Conservation (phyloP, 2,888 invertebrate species). For the Nymphalis polychloros region DNA sequence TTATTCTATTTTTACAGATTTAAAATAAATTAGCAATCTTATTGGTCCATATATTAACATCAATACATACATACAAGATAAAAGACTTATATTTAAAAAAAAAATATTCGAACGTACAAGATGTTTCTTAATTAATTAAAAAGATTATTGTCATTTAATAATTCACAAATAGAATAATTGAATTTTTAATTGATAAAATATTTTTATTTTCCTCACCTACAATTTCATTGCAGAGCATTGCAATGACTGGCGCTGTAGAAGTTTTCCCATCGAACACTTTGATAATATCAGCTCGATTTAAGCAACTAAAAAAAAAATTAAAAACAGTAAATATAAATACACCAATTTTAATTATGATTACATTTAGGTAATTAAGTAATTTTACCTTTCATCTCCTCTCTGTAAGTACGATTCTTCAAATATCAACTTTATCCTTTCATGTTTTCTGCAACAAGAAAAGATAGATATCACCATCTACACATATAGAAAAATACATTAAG, state of each 20-base stretch:
- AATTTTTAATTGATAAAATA: neutral
- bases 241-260: slow-evolving; percentile 87
- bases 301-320: slow-evolving; percentile 84
- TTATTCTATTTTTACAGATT: too few species aligned
- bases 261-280: slow-evolving; percentile 91
- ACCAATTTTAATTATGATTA: too few species aligned
- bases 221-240: slow-evolving; percentile 90
- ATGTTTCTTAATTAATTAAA: too few species aligned
- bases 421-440: slow-evolving; percentile 88
- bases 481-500: neutral
- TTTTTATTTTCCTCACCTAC: slow-evolving; percentile 63
- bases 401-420: slow-evolving; percentile 91
- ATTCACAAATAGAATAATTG: too few species aligned
- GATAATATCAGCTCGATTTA: slow-evolving; percentile 91
- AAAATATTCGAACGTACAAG: too few species aligned
- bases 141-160: too few species aligned
- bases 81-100: too few species aligned
- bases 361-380: neutral
- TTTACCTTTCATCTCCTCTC: slow-evolving; percentile 88
- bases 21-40: too few species aligned
- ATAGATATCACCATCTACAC: neutral
- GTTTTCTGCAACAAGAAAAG: slow-evolving; percentile 80
- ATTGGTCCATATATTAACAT: too few species aligned
- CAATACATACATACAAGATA: too few species aligned
- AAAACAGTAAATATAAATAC: neutral